Base-by-base conservation (phyloP, 2,113 vertebrate genomes). In the Osmerus mordax region DNA sequence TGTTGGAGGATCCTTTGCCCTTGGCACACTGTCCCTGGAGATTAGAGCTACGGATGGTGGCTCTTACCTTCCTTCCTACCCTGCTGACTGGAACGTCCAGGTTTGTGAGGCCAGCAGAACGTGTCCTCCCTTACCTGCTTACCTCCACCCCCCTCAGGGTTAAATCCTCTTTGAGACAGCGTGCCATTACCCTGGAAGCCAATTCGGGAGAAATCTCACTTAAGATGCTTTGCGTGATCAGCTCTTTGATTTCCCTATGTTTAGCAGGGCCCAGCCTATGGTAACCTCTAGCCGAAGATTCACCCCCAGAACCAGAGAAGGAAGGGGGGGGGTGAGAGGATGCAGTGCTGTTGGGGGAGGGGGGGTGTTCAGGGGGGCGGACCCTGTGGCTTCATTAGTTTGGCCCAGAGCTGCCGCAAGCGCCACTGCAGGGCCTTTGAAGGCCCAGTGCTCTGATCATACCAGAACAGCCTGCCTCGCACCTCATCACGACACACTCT, bases 401-500 rank as follows among this genome's bases (percentile, higher is more conserved):
- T 76, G 80, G 84, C 82, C 85, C 58, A 60, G 68, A 66, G 77
- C 61, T 75, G 77, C 69, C 60, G 61, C 53, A 25, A 47, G 3
- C 13, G 73, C 78, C 78, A 86, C 81, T 75, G 77, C 78, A 21
- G 83, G 75, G 73, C 77, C 91, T 92, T 92, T 92, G 91, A 92
- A 91, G 87, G 86, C 77, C 9, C 74, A 83, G 80, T 14, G 72
- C 87, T 91, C 85, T 89, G 90, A 90, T 91, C 90, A 91, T 87
- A 81, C 87, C 81, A 81, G 87, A 85, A 83, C 75, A 86, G 74
- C 81, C 80, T 74, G 86, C 81, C 89, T 91, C 84, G 87, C 88
- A 91, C 90, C 87, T 91, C 89, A 90, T 91, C 89, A 89, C 87
- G 88, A 89, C 87, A 90, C 84, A 80, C 80, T 67, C 83, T 80